These are phyloP conservation scores for Chymomyza procnemis DNA, from an alignment of 2,888 invertebrate genomes.

Conservation along the genomic window DNA sequence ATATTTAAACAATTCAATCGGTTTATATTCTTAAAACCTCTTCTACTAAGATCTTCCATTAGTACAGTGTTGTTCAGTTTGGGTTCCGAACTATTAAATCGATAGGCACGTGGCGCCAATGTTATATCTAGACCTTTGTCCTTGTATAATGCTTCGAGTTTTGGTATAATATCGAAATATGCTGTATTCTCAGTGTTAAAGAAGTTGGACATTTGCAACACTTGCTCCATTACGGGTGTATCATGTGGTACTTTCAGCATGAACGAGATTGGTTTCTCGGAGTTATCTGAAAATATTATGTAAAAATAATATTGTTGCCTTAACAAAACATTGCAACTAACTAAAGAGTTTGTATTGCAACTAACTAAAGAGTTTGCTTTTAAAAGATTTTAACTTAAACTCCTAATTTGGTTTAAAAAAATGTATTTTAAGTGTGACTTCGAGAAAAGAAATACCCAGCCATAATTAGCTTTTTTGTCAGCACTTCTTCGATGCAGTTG, in stretches of 20 bases:
- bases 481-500: too few relatives aligned
- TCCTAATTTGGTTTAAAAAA: too few relatives aligned
- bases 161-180: slow-evolving; percentile 61
- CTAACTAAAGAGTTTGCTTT: too few relatives aligned
- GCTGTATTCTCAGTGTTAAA: slow-evolving; percentile 55
- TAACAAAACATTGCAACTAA: too few relatives aligned
- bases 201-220: slow-evolving; percentile 52
- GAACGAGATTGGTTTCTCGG: slow-evolving; percentile 34
- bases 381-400: too few relatives aligned
- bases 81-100: slow-evolving; percentile 41
- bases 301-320: too few relatives aligned
- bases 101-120: slow-evolving; percentile 51
- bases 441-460: too few relatives aligned
- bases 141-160: slow-evolving; percentile 58
- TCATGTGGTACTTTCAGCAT: slow-evolving; percentile 72
- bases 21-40: slow-evolving; percentile 55
- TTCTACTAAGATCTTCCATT: slow-evolving; percentile 69
- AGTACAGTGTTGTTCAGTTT: slow-evolving; percentile 53
- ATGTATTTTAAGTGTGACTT: too few relatives aligned
- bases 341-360: too few relatives aligned
- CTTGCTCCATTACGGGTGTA: slow-evolving; percentile 41
- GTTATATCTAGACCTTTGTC: slow-evolving; percentile 42
- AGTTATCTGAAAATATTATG: neutral
- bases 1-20: slow-evolving; percentile 74
- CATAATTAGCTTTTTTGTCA: too few relatives aligned